Base-by-base conservation (phyloP, 35 echinoderm and acorn worm genomes). In the Nesometra sesokonis region DNA sequence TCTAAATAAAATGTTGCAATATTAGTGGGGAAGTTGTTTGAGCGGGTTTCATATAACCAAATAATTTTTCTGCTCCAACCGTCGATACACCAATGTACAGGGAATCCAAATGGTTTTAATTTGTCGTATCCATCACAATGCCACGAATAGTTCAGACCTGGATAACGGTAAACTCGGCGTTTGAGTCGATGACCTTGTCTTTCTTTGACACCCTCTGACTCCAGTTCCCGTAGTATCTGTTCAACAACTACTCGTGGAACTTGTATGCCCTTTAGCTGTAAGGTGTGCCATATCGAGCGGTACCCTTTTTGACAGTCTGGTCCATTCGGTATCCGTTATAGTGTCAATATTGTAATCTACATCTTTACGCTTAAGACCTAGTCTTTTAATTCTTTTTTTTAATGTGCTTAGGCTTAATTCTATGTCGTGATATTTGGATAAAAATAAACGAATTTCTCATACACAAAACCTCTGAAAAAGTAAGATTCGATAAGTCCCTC, bases 121-220 rank as follows among this genome's bases (percentile, higher is more conserved):
- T 87, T 87, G 29, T 86, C 85, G 34, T 78, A 78, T 3, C 85
- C 67, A 35, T 86, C 85, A 32, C 76, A 30, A 32, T 86, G 85
- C 31, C 47, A 78, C 35, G 52, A 36, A 35, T 34, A 86, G 30
- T 86, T 78, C 35, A 67, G 85, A 5, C 85, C 85, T 8, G 33
- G 46, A 57, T 33, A 23, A 4, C 15, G 8, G 29, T 85, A 85
- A 11, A 80, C 13, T n/a, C 78, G 15, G 13, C 31, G 17, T 13
- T 32, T 80, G 17, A 80, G 52, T 67, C 52, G 52, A 67, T 67
- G 52, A 13, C 13, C 52, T 67, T n/a, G 13, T 67, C 52, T 67
- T n/a, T 13, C 13, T 13, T 13, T 13, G n/a, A 13, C n/a, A 67
- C 52, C 52, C 52, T 67, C 52, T 67, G 52, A n/a, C 13, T 67